Conservation (phyloP, 2,797 vertebrate genomes). For the Graptemys geographica region DNA sequence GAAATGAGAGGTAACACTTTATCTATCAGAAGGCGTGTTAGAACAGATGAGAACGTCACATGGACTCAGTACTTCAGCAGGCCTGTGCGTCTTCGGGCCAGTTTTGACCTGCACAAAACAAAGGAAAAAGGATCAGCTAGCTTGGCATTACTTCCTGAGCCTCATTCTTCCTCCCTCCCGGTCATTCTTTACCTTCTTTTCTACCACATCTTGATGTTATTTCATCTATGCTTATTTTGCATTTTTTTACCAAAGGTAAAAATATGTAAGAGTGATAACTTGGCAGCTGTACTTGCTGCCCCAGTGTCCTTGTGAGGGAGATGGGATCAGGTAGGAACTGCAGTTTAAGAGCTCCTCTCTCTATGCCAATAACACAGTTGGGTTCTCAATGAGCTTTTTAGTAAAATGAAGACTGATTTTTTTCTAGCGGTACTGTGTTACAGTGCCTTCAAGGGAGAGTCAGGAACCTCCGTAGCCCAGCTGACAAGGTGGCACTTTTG, state of each 20-base stretch:
- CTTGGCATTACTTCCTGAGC: not conserved
- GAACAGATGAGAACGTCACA: conserved; percentile 61
- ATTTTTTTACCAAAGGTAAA: not conserved
- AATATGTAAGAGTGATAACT: fast-evolving
- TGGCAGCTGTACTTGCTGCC: not conserved
- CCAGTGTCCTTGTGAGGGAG: not conserved
- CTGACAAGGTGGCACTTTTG: not conserved
- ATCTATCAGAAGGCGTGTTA: conserved; percentile 83
- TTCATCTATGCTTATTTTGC: not conserved
- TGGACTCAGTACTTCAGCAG: conserved; percentile 89
- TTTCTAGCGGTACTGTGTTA: not conserved
- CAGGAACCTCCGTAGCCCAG: not conserved
- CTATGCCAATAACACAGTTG: not conserved
- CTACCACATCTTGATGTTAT: not conserved
- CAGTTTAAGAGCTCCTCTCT: not conserved
- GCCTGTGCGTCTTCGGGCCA: conserved; percentile 92
- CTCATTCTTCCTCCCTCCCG: not conserved
- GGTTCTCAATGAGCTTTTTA: not conserved
- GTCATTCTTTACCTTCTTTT: not conserved
- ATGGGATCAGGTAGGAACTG: not conserved
- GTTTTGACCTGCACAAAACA: conserved; percentile 88
- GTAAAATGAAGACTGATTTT: not conserved
- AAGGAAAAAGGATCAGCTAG: conserved; percentile 4
- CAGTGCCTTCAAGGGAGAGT: not conserved
- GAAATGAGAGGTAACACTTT: conserved; percentile 91